phyloP scores from a whole-genome alignment of 2,888 invertebrate species.

The Tenthredo mesomela region DNA sequence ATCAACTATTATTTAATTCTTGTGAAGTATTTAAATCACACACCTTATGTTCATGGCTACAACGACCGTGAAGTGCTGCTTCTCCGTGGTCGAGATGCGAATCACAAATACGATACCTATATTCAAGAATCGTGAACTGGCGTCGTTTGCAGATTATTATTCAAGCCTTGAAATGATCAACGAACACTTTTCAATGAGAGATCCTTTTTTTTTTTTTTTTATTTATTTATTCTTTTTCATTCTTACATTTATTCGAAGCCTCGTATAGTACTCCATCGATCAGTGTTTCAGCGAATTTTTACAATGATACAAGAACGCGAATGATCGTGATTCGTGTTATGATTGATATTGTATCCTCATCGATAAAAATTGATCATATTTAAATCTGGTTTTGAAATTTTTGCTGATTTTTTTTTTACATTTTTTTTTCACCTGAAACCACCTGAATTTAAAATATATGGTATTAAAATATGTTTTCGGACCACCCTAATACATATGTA shows the following conservation, averaged over 20 bases:
- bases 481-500: not conserved
- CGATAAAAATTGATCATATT: too few species aligned
- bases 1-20: too few species aligned
- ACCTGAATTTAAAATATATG: not conserved
- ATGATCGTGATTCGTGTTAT: too few species aligned
- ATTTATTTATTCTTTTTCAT: not conserved
- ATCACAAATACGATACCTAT: not conserved
- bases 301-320: not conserved
- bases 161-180: not conserved
- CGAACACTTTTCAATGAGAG: not conserved
- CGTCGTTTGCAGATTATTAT: not conserved
- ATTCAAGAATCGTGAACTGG: not conserved
- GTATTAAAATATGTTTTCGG: not conserved
- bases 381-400: not conserved
- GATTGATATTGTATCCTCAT: too few species aligned
- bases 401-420: not conserved
- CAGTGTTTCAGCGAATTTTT: not conserved
- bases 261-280: not conserved
- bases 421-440: not conserved
- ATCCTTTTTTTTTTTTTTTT: not conserved
- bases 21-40: not conserved
- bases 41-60: not conserved
- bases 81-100: not conserved
- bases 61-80: constrained; percentile 36
- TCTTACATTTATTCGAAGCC: not conserved